A percentile compares a stretch with the other conserved stretches of the same genome.
Conservation (phyloP, 1,140 invertebrate species). For the Papilio machaon region DNA sequence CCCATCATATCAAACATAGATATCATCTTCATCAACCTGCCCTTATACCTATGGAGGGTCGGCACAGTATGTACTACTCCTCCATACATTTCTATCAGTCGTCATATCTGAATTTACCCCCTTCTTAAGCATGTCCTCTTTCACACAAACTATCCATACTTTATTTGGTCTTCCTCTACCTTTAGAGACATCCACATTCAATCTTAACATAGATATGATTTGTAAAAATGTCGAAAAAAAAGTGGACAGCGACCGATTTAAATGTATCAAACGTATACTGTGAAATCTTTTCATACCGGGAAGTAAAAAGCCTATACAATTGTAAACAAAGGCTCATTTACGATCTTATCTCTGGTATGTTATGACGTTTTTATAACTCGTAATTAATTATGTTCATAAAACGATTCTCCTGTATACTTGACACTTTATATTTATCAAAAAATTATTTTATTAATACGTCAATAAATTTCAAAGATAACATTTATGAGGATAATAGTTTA, state of each 20-base stretch:
- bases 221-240: no score
- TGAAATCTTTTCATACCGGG: background rate
- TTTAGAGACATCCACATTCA: no score
- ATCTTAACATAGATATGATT: no score
- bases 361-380: slow-evolving; percentile 3
- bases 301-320: background rate
- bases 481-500: background rate
- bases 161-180: no score
- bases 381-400: slow-evolving; percentile 6
- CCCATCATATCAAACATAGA: no score
- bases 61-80: no score
- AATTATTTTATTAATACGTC: background rate
- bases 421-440: slow-evolving; percentile 1
- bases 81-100: no score
- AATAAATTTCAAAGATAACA: background rate
- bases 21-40: no score
- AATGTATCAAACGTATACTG: background rate
- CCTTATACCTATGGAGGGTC: no score
- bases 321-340: slow-evolving; percentile 2
- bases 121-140: no score
- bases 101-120: no score
- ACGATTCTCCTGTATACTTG: slow-evolving; percentile 6
- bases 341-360: background rate
- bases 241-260: background rate
- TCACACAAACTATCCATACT: no score